These are phyloP conservation scores for Thunnus albacares DNA, from an alignment of 2,797 vertebrate genomes.

Conservation along the genomic window DNA sequence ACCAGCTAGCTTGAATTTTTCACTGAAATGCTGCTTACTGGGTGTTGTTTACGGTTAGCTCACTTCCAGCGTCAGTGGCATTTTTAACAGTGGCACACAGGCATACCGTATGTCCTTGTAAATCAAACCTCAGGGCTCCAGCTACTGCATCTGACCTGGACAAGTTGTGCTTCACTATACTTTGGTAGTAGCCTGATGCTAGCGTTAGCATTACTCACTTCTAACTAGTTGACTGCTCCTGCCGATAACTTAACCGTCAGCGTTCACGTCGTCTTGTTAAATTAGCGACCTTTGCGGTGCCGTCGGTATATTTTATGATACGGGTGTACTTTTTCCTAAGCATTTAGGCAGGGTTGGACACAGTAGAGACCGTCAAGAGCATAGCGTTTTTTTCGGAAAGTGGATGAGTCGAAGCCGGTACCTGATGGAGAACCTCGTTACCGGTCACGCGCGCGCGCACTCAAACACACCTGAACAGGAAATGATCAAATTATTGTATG, in stretches of 20 bases:
- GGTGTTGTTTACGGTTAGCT: not conserved
- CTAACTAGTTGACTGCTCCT: not conserved
- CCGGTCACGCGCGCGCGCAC: too few relatives aligned
- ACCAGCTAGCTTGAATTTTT: not conserved
- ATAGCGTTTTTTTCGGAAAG: not conserved
- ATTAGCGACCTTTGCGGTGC: not conserved
- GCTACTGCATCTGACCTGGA: not conserved
- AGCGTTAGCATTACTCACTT: not conserved
- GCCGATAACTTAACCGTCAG: not conserved
- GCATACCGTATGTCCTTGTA: not conserved
- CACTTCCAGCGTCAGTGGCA: not conserved
- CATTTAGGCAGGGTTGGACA: too few relatives aligned
- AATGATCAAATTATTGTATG: too few relatives aligned
- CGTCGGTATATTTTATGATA: not conserved
- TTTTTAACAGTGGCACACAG: too few relatives aligned
- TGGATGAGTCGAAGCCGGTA: not conserved
- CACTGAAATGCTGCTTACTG: not conserved
- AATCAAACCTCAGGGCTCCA: not conserved
- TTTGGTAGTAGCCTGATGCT: not conserved
- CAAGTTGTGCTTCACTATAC: not conserved
- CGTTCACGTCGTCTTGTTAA: too few relatives aligned
- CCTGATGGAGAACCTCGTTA: not conserved
- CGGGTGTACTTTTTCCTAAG: not conserved
- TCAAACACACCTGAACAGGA: too few relatives aligned
- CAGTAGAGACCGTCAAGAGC: not conserved